Evolutionary conservation across 1,140 invertebrate species (phyloP), one percentile per base, ranked within the genome.

Genomic region (Drosophila orosa): DNA sequence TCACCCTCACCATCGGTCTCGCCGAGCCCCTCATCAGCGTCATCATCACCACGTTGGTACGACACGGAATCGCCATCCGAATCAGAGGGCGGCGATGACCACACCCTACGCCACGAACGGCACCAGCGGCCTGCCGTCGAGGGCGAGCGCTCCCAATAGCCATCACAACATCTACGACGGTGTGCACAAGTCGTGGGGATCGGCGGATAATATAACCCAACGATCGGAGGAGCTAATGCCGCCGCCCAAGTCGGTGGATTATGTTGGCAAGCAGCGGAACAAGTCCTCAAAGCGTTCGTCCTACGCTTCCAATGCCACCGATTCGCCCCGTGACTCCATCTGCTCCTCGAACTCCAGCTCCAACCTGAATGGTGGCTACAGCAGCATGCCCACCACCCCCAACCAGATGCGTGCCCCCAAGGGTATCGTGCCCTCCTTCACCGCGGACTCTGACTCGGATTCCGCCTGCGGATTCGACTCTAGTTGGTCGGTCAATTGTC

Each of bases 401-500:
- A 94, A 94, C 89, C 94, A 94, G 92, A 91, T 93, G 50, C 87
- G 92, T 56, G 87, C 92, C 5, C 89, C 87, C 6, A 90, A 85
- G 10, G 89, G 79, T 8, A 83, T 92, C 12, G 67, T 15, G 63
- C 61, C 17, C 62, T 80, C 59, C 45, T 81, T 59, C 5, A 54
- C 72, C 19, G 76, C 50, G 10, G 93, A 94, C 72, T 96, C 96
- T 74, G 96, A 96, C 2, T 96, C 96, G 1, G 96, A 97, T 79
- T 95, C 95, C n/a, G 96, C 95, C n/a, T 95, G 94, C 81, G 96
- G 96, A 3, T 97, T 97, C 83, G 96, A 95, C 78, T 94, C 95
- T 1, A 94, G 95, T 37, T 97, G 96, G 96, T 91, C 91, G 13
- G 75, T 91, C 12, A 90, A 77, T 39, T 77, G 56, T 29, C 68